Base-by-base conservation (phyloP, 1,140 invertebrate species). In the Idris sp. region DNA sequence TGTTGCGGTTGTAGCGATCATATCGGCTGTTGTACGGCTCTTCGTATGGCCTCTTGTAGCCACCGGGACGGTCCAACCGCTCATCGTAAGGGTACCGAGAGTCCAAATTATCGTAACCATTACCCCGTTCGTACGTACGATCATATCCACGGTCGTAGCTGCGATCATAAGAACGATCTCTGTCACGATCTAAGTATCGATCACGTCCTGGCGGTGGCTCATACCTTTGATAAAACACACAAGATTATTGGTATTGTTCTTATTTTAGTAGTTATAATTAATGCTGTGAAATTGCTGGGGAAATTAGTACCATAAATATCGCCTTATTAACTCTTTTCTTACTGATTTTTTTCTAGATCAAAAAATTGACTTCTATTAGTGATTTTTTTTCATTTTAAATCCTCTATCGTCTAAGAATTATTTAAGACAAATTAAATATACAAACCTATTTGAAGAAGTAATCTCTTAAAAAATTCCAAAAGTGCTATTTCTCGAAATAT, bases 41-140 rank as follows among this genome's bases (percentile, higher is more conserved):
- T 0, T 82, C 82, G 15, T 71, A 65, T 2, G 65, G 68, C 30
- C 64, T 41, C 16, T 56, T 67, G 28, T 46, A 58, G 16, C 49
- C 81, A 38, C 82, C 35, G 19, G 68, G 85, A 3, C 78, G 56
- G 76, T 81, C 82, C n/a, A 72, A 73, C 26, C 79, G 78, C 25
- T 78, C 76, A 4, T 77, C 79, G 73, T 81, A 77, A 25, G 78
- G 71, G 36, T 79, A 79, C 9, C 79, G 75, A 8, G 74, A 30
- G 31, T 85, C 83, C 31, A 82, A 74, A 72, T 84, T 85, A 44
- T 85, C 84, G 54, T 86, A 87, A 40, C 84, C 84, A 46, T 86
- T 83, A 25, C 86, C 85, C 11, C 83, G 84, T 8, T 84, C 83
- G 56, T 79, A 77, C 53, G 69, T 59, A 1, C 82, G 79, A 33